Evolutionary conservation across 1,140 invertebrate species (phyloP).

Genomic region (Euura lappo): DNA sequence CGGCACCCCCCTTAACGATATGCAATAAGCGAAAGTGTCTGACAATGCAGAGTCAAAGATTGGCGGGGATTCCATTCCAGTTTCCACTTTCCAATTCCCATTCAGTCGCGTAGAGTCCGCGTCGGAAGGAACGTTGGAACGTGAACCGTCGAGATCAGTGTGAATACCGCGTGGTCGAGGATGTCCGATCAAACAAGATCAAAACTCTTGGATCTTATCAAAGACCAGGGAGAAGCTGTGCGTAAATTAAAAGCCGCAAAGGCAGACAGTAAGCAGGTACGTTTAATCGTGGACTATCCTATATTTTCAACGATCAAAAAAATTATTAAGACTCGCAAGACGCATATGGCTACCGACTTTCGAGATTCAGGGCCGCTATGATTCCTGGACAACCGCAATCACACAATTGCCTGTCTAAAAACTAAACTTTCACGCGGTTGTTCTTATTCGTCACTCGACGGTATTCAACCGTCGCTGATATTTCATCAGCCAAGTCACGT

Average conservation of each 20-base stretch:
- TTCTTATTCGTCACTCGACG: not conserved
- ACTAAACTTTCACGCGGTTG: not conserved
- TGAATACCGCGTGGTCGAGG: conserved; percentile 18
- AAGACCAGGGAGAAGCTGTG: conserved; percentile 81
- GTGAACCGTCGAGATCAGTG: too few species aligned
- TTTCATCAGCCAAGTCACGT: not conserved
- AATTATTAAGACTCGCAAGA: not conserved
- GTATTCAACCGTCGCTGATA: not conserved
- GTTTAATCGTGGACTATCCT: not conserved
- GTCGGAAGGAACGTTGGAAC: too few species aligned
- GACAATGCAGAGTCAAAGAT: too few species aligned
- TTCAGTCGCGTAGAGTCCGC: too few species aligned
- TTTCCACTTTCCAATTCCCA: too few species aligned
- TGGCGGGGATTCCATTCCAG: too few species aligned
- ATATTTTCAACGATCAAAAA: not conserved
- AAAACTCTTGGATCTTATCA: conserved; percentile 72
- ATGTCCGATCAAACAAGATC: conserved; percentile 60
- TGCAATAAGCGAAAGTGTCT: too few species aligned
- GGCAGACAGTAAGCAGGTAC: conserved; percentile 75
- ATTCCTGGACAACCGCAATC: not conserved
- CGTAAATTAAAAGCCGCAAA: conserved; percentile 81
- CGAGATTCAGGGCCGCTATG: not conserved
- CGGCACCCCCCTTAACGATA: too few species aligned
- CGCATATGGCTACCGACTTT: not conserved
- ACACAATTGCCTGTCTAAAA: not conserved